Base-by-base conservation (phyloP, 2,797 vertebrate genomes). In the Microchirus variegatus region DNA sequence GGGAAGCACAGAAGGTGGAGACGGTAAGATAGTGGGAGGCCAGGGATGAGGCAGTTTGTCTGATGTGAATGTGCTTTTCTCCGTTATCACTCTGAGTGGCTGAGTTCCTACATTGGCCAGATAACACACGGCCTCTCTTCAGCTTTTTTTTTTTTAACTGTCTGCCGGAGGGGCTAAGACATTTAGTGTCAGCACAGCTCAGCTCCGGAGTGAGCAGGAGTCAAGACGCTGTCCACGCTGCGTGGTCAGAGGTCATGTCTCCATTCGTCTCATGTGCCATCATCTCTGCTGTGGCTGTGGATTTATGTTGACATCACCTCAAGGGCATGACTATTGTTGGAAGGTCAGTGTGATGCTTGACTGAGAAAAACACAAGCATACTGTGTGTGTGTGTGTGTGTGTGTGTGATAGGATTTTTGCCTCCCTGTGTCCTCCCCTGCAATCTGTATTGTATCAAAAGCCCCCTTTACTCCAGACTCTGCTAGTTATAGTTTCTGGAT, bases 41-140 rank as follows among this genome's bases (percentile, higher is more conserved):
- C 61, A 66, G 69, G 68, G 71, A 82, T 22, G 45, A 74, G 69
- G 76, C 68, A 52, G 65, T 78, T 72, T 83, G 81, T 79, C 75
- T 80, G 82, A 88, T 71, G 80, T 64, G 63, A 88, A 86, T 80
- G 73, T 75, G 83, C 82, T 80, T 80, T 84, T 79, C 63, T 48
- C 75, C 70, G 74, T 87, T 87, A 87, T 89, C 79, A 41, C 66
- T 54, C 44, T 43, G 72, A 74, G 77, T 60, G 70, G 53, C 70
- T 82, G 70, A 72, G 52, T 74, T 85, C 75, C 70, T 74, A 60
- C 36, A 53, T 59, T 60, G 70, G 70, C 46, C 63, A 53, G 82
- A 85, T 85, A 89, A 84, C 73, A 59, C 73, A 61, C 56, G 26
- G 61, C 64, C 44, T 83, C 52, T 45, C 47, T 61, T 43, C 26